Conservation (phyloP, 1,140 invertebrate species). For the Neodiprion lecontei region DNA sequence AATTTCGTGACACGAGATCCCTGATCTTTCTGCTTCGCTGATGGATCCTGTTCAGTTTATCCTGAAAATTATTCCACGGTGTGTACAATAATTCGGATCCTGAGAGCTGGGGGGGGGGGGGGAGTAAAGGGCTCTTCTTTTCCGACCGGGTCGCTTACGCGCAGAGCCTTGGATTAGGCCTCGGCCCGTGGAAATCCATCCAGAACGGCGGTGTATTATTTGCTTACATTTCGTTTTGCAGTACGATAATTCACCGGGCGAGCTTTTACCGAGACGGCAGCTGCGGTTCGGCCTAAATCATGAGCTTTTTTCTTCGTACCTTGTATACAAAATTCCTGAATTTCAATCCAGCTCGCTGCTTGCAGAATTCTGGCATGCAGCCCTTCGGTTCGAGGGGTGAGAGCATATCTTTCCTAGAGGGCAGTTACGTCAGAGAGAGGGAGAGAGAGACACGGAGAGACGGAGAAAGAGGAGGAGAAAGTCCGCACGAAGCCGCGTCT, state of each 20-base stretch:
- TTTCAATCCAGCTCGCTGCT: no score
- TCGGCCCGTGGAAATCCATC: background rate
- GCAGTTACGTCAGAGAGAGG: background rate
- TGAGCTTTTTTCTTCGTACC: background rate
- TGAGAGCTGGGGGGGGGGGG: background rate
- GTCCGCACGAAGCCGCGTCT: background rate
- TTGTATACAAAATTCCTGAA: no score
- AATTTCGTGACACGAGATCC: no score
- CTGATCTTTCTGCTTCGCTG: no score
- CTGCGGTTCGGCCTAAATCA: background rate
- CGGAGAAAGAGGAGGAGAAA: background rate
- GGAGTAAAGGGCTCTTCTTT: background rate
- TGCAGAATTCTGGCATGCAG: no score
- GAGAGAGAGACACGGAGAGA: background rate
- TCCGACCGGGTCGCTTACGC: background rate
- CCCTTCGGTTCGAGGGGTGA: no score
- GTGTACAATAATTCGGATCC: background rate
- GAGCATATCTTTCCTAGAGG: background rate
- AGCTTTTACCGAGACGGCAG: background rate
- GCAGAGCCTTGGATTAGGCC: background rate
- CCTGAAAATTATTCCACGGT: no score
- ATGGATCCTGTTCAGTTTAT: no score
- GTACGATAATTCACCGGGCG: background rate
- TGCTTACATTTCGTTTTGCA: conserved; percentile 3
- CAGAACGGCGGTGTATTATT: background rate